These are phyloP conservation scores for Micrastur ruficollis DNA, from an alignment of 2,797 vertebrate genomes.

Conservation along the genomic window DNA sequence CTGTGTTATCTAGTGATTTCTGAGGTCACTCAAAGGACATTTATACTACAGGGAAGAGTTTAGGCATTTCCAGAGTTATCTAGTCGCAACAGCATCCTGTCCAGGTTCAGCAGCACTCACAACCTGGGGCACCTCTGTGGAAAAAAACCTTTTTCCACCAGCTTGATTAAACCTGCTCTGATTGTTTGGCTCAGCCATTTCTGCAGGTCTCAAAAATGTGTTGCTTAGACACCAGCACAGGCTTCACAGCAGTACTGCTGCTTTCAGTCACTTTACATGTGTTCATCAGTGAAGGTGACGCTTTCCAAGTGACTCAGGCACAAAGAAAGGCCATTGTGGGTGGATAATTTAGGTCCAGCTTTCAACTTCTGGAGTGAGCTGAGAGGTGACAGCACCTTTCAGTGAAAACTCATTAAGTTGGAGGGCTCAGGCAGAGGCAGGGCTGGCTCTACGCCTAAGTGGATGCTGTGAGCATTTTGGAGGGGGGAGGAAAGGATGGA, in stretches of 20 bases:
- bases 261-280: neutral
- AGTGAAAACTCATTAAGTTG: neutral
- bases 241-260: neutral
- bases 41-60: neutral
- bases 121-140: neutral
- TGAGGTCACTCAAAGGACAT: slow-evolving; percentile 24
- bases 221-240: neutral
- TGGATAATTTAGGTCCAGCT: slow-evolving; percentile 8
- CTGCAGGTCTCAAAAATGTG: neutral
- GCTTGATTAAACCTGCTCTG: neutral
- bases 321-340: slow-evolving; percentile 1
- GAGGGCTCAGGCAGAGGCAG: neutral
- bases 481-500: neutral
- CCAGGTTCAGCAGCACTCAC: neutral
- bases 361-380: neutral
- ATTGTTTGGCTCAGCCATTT: neutral
- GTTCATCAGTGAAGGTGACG: slow-evolving; percentile 1
- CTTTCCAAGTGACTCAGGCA: slow-evolving; percentile 33
- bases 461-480: neutral
- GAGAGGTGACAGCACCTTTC: slow-evolving; percentile 20
- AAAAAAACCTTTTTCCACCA: neutral
- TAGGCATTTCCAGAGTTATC: slow-evolving; percentile 5
- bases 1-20: slow-evolving; percentile 16
- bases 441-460: neutral
- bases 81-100: neutral